phyloP scores from a whole-genome alignment of 2,113 vertebrate species.

The Muscicapa adusta region DNA sequence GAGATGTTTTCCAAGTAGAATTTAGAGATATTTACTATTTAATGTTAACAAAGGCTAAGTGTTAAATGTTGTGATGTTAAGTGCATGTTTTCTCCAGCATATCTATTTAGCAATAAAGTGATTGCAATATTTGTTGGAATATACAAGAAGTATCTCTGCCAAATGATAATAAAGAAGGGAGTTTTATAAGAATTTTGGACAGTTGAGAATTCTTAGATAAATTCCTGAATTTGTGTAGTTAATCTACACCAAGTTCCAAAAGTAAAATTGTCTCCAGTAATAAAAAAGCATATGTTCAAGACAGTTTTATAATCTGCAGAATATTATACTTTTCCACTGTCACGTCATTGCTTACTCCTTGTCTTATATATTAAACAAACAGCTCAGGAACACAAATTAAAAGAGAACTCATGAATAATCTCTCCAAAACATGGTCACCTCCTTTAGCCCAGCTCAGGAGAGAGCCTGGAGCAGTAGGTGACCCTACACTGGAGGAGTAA shows the following conservation, averaged over 20 bases:
- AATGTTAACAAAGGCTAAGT: neutral
- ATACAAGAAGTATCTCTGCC: slow-evolving; percentile 24
- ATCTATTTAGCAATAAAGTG: slow-evolving; percentile 50
- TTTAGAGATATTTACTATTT: neutral
- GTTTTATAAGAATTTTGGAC: slow-evolving; percentile 47
- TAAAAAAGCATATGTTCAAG: neutral
- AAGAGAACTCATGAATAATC: neutral
- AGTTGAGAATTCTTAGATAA: slow-evolving; percentile 47
- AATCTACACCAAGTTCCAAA: neutral
- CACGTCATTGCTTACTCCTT: neutral
- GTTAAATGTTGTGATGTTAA: slow-evolving; percentile 9
- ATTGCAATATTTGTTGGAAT: slow-evolving; percentile 54
- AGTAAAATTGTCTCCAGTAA: neutral
- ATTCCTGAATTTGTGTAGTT: slow-evolving; percentile 19
- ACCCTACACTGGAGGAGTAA: neutral
- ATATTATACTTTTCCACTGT: neutral
- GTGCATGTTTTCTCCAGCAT: neutral
- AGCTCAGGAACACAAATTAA: neutral
- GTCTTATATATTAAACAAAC: neutral
- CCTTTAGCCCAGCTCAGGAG: neutral
- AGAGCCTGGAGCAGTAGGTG: neutral
- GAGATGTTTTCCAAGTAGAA: neutral
- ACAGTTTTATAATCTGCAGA: neutral
- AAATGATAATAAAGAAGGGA: slow-evolving; percentile 51
- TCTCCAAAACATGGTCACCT: neutral